These are phyloP conservation scores for Aquatica leii DNA, from an alignment of 2,888 invertebrate genomes.

Conservation along the genomic window DNA sequence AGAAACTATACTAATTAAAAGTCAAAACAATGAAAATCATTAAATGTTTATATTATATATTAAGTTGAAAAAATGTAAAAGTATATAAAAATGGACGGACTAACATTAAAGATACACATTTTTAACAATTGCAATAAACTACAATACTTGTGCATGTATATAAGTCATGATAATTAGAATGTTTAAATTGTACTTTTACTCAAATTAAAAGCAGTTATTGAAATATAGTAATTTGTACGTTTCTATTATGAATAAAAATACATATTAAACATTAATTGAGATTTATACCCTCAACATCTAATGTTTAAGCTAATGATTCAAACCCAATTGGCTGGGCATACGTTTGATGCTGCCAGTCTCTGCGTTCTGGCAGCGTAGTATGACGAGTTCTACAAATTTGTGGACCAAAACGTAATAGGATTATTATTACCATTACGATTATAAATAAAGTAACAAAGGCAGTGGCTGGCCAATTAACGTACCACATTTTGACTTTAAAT, in stretches of 20 bases:
- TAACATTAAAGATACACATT: constrained; percentile 10
- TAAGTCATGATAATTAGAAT: neutral
- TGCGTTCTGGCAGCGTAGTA: constrained; percentile 69
- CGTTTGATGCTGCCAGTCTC: constrained; percentile 72
- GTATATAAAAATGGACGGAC: constrained; percentile 42
- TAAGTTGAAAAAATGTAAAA: constrained; percentile 20
- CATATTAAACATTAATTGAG: too few species aligned
- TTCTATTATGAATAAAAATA: neutral
- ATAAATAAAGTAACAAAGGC: constrained; percentile 78
- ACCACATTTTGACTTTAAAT: constrained; percentile 70
- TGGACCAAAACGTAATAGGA: constrained; percentile 79
- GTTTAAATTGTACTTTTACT: too few species aligned
- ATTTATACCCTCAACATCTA: too few species aligned
- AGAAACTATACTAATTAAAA: too few species aligned
- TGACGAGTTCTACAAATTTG: constrained; percentile 76
- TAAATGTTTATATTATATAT: too few species aligned
- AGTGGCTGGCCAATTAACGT: constrained; percentile 80
- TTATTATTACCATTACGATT: constrained; percentile 74
- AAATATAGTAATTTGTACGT: neutral
- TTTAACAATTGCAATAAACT: constrained; percentile 6
- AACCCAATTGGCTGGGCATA: constrained; percentile 64
- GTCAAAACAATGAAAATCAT: too few species aligned
- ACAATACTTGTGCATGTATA: neutral
- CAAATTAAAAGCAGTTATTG: too few species aligned
- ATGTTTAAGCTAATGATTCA: constrained; percentile 18